Evolutionary conservation across 2,113 vertebrate genomes (phyloP).

Genomic region (Amblyornis subalaris): DNA sequence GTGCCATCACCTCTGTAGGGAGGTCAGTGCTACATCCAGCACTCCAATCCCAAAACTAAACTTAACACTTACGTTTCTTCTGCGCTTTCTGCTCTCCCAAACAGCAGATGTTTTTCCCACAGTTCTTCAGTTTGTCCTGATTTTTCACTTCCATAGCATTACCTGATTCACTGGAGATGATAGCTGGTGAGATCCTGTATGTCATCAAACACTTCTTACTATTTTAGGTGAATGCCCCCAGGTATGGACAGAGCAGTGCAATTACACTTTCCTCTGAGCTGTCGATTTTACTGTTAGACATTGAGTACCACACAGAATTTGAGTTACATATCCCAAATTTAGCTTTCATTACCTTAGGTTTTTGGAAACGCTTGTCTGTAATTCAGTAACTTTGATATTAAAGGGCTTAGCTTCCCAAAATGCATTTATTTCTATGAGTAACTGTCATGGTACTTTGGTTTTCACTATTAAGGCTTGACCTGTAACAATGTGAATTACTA

Average conservation of each 20-base stretch:
- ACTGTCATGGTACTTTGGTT: neutral
- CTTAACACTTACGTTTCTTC: neutral
- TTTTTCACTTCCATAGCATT: neutral
- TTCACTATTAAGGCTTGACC: neutral
- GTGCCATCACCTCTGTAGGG: neutral
- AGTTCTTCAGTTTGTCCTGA: conserved; percentile 22
- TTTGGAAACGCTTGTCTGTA: neutral
- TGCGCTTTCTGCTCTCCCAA: neutral
- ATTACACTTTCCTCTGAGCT: neutral
- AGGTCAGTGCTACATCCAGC: neutral
- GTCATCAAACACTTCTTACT: neutral
- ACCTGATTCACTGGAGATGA: neutral
- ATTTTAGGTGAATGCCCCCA: neutral
- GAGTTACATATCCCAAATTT: neutral
- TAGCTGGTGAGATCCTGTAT: neutral
- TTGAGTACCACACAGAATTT: neutral
- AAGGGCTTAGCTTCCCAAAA: neutral
- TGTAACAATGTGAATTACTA: neutral
- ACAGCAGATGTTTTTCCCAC: neutral
- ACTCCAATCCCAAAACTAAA: neutral
- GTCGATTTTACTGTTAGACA: neutral
- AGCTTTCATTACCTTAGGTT: neutral
- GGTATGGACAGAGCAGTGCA: neutral
- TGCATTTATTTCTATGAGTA: neutral
- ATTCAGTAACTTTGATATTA: conserved; percentile 8